Percentiles rank a stretch among this genome's conserved stretches.
Conservation (phyloP, 1,140 invertebrate genomes). For the Lepidotrigona ventralis region DNA sequence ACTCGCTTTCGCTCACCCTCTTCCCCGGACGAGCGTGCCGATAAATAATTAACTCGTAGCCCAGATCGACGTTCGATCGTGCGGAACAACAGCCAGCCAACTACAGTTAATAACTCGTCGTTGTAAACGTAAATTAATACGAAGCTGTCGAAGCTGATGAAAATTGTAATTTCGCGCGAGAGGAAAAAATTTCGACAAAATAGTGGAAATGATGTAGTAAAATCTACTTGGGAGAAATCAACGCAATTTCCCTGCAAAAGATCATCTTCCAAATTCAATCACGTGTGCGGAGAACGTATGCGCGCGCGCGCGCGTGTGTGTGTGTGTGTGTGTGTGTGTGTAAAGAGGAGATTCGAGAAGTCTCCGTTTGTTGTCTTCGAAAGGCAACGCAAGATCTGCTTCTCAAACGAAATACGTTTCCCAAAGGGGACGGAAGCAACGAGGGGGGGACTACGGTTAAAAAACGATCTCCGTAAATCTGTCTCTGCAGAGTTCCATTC, state of each 20-base stretch:
- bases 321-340: too few relatives aligned
- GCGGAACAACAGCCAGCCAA: slow-evolving; percentile 14
- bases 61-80: neutral
- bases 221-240: too few relatives aligned
- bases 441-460: neutral
- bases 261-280: too few relatives aligned
- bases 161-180: too few relatives aligned
- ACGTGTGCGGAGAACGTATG: too few relatives aligned
- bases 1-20: slow-evolving; percentile 33
- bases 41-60: slow-evolving; percentile 52
- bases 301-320: too few relatives aligned
- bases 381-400: neutral
- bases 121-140: neutral
- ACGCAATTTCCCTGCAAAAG: too few relatives aligned
- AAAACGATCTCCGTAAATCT: slow-evolving; percentile 34
- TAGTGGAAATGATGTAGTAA: too few relatives aligned
- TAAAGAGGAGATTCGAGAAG: neutral
- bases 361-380: neutral
- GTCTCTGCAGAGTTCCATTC: neutral
- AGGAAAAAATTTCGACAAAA: too few relatives aligned
- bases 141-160: too few relatives aligned
- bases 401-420: neutral
- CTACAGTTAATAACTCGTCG: neutral
- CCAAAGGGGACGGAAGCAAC: too few relatives aligned
- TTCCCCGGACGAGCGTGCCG: slow-evolving; percentile 39